Conservation (phyloP, 2,797 vertebrate species). For the Heteromormyrus szaboi region DNA sequence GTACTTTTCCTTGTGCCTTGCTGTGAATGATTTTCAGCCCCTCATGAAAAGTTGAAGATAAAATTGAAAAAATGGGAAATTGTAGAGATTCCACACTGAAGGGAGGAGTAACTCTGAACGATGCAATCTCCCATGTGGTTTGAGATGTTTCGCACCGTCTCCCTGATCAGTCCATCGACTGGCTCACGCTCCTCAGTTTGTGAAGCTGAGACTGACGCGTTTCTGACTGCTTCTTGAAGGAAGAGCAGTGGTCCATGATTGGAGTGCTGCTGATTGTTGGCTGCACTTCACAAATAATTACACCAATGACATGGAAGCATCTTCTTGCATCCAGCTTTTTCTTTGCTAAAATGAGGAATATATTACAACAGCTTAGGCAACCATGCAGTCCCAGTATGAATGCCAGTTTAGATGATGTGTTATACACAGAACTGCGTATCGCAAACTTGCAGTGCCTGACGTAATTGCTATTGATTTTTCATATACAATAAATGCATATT, state of each 20-base stretch:
- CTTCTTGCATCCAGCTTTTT: neutral
- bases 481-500: neutral
- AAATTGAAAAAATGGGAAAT: slow-evolving; percentile 8
- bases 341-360: neutral
- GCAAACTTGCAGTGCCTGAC: neutral
- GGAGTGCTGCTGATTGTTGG: neutral
- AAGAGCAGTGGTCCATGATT: neutral
- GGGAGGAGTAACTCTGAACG: neutral
- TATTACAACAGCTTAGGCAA: neutral
- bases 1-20: neutral
- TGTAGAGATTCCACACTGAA: neutral
- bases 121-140: neutral
- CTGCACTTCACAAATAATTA: neutral
- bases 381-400: neutral
- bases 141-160: neutral
- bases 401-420: neutral
- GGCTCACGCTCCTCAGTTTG: neutral
- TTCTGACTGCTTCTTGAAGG: neutral
- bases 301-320: neutral
- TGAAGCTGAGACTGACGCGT: neutral
- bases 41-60: neutral
- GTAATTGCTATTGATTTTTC: neutral
- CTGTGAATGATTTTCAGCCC: neutral
- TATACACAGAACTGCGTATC: neutral
- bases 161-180: neutral